These are phyloP conservation scores for Sepioteuthis lessoniana DNA, from an alignment of 2,888 invertebrate species.

Conservation along the genomic window DNA sequence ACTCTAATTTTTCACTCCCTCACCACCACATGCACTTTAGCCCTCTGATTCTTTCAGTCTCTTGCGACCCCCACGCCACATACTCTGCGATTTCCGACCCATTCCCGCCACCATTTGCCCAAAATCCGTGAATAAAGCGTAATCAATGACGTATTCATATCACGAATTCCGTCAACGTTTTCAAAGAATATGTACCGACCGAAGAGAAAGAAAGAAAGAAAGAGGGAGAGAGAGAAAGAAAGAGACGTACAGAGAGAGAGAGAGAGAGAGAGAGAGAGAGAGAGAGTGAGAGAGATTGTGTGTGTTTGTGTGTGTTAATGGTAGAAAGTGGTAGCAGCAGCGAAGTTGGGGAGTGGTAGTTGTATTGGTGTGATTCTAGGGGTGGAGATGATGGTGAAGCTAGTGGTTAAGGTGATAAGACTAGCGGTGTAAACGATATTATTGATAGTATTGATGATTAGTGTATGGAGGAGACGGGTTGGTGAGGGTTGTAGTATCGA, in stretches of 20 bases:
- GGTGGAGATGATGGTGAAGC: not conserved
- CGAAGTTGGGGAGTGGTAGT: not conserved
- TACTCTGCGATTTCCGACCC: not conserved
- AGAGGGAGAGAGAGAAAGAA: not conserved
- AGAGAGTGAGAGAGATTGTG: too few relatives aligned
- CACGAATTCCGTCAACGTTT: not conserved
- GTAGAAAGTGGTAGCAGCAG: too few relatives aligned
- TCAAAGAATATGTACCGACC: slow-evolving; percentile 15
- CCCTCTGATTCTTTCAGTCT: not conserved
- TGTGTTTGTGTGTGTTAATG: not conserved
- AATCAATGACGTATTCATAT: slow-evolving; percentile 25
- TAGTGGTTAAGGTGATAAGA: not conserved
- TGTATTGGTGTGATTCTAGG: not conserved
- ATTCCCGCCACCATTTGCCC: not conserved
- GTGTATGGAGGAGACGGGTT: not conserved
- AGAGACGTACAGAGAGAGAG: too few relatives aligned
- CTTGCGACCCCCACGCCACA: not conserved
- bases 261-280: too few relatives aligned
- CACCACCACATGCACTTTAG: not conserved
- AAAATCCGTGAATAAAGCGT: slow-evolving; percentile 33
- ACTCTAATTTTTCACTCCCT: not conserved
- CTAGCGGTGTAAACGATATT: not conserved
- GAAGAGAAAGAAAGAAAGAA: not conserved
- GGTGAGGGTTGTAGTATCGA: not conserved
- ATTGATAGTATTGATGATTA: not conserved